Percentiles rank a stretch among this genome's conserved stretches.
Conservation (phyloP, 2,888 invertebrate species). For the Agrilus biguttatus region DNA sequence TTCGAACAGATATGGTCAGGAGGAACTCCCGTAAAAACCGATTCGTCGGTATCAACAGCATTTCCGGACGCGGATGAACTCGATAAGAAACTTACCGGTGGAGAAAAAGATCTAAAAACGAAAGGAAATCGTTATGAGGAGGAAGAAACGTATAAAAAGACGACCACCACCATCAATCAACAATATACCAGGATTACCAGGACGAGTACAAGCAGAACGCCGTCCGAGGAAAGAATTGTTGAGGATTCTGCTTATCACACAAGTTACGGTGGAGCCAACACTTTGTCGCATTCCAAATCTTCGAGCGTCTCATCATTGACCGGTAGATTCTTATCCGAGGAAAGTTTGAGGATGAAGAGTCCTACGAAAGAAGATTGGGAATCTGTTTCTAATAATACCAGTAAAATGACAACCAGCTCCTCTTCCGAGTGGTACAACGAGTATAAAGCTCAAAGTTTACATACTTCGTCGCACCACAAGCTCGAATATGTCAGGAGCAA, state of each 20-base stretch:
- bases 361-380: constrained; percentile 29
- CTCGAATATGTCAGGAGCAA: constrained; percentile 63
- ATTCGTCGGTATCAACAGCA: neutral
- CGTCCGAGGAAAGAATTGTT: constrained; percentile 36
- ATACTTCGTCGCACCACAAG: constrained; percentile 47
- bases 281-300: constrained; percentile 31
- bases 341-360: constrained; percentile 32
- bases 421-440: constrained; percentile 43
- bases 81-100: constrained; percentile 15
- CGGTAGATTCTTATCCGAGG: constrained; percentile 39
- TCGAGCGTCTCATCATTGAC: constrained; percentile 37
- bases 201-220: constrained; percentile 31
- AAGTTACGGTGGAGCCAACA: constrained; percentile 29
- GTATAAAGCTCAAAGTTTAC: constrained; percentile 43
- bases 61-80: constrained; percentile 14
- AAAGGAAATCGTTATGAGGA: neutral
- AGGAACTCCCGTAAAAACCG: constrained; percentile 13
- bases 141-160: neutral
- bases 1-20: constrained; percentile 69
- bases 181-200: constrained; percentile 21
- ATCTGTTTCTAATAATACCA: constrained; percentile 20
- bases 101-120: constrained; percentile 17
- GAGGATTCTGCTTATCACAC: constrained; percentile 47
- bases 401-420: constrained; percentile 26
- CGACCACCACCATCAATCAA: constrained; percentile 37